phyloP scores from a whole-genome alignment of 92 coral and sea anemone genomes.

The Heliopora coerulea region DNA sequence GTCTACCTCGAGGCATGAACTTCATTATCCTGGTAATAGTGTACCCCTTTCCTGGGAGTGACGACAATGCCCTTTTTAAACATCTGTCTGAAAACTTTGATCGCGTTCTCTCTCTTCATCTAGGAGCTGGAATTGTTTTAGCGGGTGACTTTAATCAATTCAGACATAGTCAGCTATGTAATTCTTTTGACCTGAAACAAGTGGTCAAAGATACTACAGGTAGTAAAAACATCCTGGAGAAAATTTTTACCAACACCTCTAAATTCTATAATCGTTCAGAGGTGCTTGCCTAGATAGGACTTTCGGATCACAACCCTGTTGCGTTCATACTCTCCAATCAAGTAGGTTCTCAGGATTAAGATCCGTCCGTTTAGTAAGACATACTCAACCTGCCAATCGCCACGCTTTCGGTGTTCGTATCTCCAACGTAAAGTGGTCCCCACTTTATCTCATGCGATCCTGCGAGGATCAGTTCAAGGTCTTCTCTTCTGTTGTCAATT shows the following conservation, averaged over 20 bases:
- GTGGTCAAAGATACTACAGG: constrained; percentile 14
- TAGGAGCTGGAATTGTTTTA: neutral
- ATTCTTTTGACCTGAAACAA: constrained; percentile 29
- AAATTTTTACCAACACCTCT: neutral
- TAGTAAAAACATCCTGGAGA: constrained; percentile 19
- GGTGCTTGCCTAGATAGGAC: constrained; percentile 15
- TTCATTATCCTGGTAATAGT: constrained; percentile 14
- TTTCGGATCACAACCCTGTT: constrained; percentile 19
- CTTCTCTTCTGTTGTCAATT: too few relatives aligned
- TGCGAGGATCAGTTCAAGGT: too few relatives aligned
- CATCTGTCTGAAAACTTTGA: constrained; percentile 6
- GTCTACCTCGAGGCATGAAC: constrained; percentile 35
- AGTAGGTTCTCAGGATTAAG: neutral
- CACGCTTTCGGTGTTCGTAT: neutral
- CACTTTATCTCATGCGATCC: constrained; percentile 1
- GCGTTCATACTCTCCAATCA: neutral
- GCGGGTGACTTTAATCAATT: constrained; percentile 37
- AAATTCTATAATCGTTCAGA: constrained; percentile 12
- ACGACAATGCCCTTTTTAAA: constrained; percentile 10
- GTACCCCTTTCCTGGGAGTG: constrained; percentile 19
- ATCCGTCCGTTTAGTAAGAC: constrained; percentile 11
- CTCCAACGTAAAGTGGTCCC: neutral
- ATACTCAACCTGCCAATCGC: constrained; percentile 19
- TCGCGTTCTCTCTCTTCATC: neutral
- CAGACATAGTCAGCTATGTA: constrained; percentile 30